Base-by-base conservation (phyloP, 1,140 invertebrate species). In the Anadara kagoshimensis region DNA sequence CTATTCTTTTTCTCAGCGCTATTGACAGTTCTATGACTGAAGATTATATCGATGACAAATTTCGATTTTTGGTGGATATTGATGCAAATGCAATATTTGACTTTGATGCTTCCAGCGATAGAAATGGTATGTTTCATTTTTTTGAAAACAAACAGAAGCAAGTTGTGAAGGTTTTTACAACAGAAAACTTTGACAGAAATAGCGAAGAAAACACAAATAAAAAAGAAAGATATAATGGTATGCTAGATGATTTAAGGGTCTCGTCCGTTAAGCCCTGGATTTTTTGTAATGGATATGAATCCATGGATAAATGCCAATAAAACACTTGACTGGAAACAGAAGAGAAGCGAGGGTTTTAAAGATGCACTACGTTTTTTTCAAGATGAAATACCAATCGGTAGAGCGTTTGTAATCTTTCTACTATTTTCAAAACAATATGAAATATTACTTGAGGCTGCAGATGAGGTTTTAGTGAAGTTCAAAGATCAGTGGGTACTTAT, bases 221-320 rank as follows among this genome's bases (percentile, higher is more conserved):
- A 14, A 36, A 64, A 22, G 76, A 78, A n/a, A 56, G 29, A 1
- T 36, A 44, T 43, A 76, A 59, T 24, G 62, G 70, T 43, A 24
- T 75, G 14, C 44, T 71, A 29, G 73, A 79, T 8, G 73, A 80
- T 49, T 24, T 81, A 14, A 45, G 24, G 53, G 58, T 66, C 12
- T 77, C 73, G 18, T 45, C 65, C 16, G 24, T 74, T 3, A 73
- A 64, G 49, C 71, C 75, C 12, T 83, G 81, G 81, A 61, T 83
- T 11, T 83, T 83, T 73, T 81, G 77, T 45, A 81, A 83, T 75
- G 81, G 81, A 0, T 81, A 76, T 69, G 73, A 76, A n/a, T 47
- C 22, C 14, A 53, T 70, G 49, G 41, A 67, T 16, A 56, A 61
- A 18, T 26, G 11, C 67, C 58, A 59, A 29, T 78, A 26, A 51